Evolutionary conservation across 2,797 vertebrate genomes (phyloP).

Genomic region (Hipposideros larvatus): DNA sequence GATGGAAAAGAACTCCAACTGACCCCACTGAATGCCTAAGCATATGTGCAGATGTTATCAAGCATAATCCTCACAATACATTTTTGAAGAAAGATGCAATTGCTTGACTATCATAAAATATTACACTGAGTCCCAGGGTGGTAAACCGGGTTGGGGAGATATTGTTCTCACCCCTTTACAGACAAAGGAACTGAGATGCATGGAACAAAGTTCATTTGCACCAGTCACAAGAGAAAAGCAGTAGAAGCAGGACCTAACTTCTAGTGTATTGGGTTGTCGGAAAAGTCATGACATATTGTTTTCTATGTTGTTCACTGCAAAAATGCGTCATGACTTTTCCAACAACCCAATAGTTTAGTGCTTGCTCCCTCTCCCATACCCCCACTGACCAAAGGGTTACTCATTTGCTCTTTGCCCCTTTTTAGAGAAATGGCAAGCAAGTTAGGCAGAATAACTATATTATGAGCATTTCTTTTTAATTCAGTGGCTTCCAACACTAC

Average conservation of each 20-base stretch:
- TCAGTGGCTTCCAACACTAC: background rate
- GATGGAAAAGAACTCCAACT: background rate
- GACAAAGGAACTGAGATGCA: background rate
- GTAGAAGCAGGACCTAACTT: background rate
- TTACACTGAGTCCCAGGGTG: background rate
- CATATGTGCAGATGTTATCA: background rate
- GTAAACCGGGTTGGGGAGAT: background rate
- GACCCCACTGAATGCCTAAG: background rate
- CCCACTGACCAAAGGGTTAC: background rate
- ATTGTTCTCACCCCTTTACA: background rate
- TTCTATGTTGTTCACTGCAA: no score
- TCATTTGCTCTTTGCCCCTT: background rate
- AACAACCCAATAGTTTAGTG: background rate
- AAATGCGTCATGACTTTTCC: no score
- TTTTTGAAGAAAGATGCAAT: slow-evolving; percentile 42
- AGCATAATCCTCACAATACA: background rate
- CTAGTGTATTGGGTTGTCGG: no score
- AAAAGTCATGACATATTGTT: no score
- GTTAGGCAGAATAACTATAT: background rate
- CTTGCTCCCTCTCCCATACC: background rate
- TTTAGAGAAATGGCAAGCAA: background rate
- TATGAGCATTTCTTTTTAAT: background rate
- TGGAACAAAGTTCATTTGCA: background rate
- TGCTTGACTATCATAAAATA: background rate
- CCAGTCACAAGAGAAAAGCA: background rate